These are phyloP conservation scores for Scophthalmus maximus DNA, from an alignment of 2,113 vertebrate species.

Conservation along the genomic window DNA sequence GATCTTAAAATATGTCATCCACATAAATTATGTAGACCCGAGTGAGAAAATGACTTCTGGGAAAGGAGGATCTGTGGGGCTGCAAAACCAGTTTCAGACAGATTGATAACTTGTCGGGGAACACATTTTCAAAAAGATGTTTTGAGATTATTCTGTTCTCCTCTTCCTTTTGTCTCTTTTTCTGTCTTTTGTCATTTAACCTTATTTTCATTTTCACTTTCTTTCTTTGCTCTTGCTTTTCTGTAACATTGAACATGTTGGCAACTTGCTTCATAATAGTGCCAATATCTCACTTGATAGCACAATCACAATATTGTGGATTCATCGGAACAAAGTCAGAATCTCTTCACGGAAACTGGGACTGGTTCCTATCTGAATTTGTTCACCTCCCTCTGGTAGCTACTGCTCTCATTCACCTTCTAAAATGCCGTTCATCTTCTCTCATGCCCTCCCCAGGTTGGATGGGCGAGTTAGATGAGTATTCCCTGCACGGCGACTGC, in stretches of 20 bases:
- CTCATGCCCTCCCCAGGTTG: constrained; percentile 83
- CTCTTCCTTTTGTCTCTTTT: background rate
- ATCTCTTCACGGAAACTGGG: background rate
- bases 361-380: background rate
- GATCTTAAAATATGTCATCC: background rate
- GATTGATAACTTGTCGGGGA: too few species aligned
- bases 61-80: too few species aligned
- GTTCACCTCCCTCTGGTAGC: background rate
- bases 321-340: background rate
- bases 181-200: background rate
- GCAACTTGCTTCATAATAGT: background rate
- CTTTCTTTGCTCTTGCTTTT: too few species aligned
- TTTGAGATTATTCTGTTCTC: background rate
- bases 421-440: background rate
- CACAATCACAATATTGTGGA: background rate
- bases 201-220: background rate
- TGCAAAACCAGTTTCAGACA: too few species aligned
- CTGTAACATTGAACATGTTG: too few species aligned
- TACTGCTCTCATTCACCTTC: background rate
- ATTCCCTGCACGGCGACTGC: constrained; percentile 94
- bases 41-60: too few species aligned
- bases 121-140: background rate
- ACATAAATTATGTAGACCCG: too few species aligned
- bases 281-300: background rate
- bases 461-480: constrained; percentile 96